Conservation (phyloP, 2,888 invertebrate species). For the Lasius platythorax region DNA sequence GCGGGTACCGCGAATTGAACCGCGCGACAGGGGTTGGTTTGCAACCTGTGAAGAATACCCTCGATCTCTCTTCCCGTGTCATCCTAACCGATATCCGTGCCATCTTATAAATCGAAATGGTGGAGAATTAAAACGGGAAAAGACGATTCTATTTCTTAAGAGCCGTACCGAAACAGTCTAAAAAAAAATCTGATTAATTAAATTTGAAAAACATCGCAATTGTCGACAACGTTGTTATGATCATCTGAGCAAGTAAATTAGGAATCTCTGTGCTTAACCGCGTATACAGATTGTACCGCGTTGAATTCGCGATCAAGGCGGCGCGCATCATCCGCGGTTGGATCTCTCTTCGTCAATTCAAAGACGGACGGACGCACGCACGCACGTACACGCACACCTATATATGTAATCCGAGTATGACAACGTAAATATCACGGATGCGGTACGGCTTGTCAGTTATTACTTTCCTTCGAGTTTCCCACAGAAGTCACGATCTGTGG, state of each 20-base stretch:
- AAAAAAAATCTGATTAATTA: not conserved
- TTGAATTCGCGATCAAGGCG: not conserved
- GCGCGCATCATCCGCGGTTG: slow-evolving; percentile 2
- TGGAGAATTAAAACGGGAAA: no score
- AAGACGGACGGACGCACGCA: not conserved
- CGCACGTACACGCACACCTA: not conserved
- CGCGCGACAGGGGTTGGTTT: slow-evolving; percentile 59
- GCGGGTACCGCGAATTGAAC: slow-evolving; percentile 71
- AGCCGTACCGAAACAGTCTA: not conserved
- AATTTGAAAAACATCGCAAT: slow-evolving; percentile 11
- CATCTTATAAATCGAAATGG: not conserved
- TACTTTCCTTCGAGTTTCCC: slow-evolving; percentile 84
- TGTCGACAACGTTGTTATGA: not conserved
- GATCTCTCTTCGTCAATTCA: not conserved
- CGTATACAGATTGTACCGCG: not conserved
- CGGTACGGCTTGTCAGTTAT: slow-evolving; percentile 74
- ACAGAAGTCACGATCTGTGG: slow-evolving; percentile 86
- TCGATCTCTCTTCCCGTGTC: slow-evolving; percentile 27
- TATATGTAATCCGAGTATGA: slow-evolving; percentile 7
- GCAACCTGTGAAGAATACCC: slow-evolving; percentile 58
- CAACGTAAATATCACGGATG: slow-evolving; percentile 65
- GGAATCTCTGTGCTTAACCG: no score
- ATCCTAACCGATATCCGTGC: slow-evolving; percentile 14
- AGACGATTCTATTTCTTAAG: no score
- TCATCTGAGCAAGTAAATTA: not conserved